These are phyloP conservation scores for Ophthalmolycus amberensis DNA, from an alignment of 2,113 vertebrate species.

Conservation along the genomic window DNA sequence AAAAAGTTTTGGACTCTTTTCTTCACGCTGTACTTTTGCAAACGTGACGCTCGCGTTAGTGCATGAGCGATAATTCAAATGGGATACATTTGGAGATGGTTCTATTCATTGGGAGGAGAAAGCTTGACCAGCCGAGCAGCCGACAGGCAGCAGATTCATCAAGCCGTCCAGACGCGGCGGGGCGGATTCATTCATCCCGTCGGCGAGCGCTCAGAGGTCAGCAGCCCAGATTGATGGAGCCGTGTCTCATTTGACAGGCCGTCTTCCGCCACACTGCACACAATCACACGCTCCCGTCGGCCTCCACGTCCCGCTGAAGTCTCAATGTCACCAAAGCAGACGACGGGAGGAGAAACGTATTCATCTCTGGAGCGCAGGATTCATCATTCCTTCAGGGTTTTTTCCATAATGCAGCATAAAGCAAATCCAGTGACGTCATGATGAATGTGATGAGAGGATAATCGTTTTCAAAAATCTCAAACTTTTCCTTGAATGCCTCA, in stretches of 20 bases:
- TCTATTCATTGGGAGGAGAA: conserved; percentile 35
- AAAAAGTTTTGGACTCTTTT: conserved; percentile 37
- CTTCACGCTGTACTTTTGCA: conserved; percentile 23
- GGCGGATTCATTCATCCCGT: conserved; percentile 55
- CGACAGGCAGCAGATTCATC: conserved; percentile 51
- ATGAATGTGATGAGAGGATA: conserved; percentile 28
- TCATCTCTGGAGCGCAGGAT: conserved; percentile 35
- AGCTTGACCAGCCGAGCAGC: conserved; percentile 34
- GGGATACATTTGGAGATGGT: conserved; percentile 27
- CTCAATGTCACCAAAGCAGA: conserved; percentile 53
- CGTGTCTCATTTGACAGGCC: conserved; percentile 74
- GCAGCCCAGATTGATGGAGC: conserved; percentile 72
- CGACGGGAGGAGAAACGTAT: conserved; percentile 14
- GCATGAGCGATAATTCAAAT: conserved; percentile 44
- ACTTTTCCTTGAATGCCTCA: background rate
- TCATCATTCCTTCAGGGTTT: conserved; percentile 48
- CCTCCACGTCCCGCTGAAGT: conserved; percentile 23
- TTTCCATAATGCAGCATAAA: conserved; percentile 30
- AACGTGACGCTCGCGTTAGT: conserved; percentile 10
- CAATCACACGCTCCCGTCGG: conserved; percentile 49
- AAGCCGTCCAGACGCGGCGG: conserved; percentile 13
- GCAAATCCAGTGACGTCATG: background rate
- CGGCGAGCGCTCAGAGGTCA: conserved; percentile 51
- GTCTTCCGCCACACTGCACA: conserved; percentile 74
- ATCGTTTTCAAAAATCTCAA: background rate